A percentile compares a stretch with the other conserved stretches of the same genome.
phyloP scores from a whole-genome alignment of 2,113 vertebrate species.

The human region DNA sequence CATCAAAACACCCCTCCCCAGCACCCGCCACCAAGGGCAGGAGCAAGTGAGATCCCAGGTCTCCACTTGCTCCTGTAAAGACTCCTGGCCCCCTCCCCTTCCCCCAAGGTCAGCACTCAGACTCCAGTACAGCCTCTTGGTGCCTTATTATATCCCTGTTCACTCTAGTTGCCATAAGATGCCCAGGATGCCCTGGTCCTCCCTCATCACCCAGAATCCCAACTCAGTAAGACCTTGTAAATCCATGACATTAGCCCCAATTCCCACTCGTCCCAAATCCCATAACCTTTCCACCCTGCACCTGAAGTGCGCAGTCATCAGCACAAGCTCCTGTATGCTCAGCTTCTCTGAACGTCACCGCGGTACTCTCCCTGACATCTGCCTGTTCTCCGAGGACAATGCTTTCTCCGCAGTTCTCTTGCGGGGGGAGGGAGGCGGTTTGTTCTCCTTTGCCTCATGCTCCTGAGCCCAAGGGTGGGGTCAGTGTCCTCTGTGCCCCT shows the following conservation, averaged over 20 bases:
- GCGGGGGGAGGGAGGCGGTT: accelerated
- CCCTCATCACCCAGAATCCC: background rate
- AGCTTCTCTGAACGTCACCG: background rate
- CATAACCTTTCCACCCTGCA: background rate
- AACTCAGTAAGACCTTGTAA: background rate
- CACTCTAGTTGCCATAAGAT: background rate
- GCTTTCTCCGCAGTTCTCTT: background rate
- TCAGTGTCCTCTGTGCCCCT: background rate
- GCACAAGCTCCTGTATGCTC: background rate
- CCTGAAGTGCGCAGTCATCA: background rate
- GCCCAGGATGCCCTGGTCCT: background rate
- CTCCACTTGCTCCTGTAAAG: background rate
- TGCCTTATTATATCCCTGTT: background rate
- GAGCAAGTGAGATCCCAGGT: background rate
- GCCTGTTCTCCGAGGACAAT: background rate
- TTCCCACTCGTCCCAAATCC: background rate
- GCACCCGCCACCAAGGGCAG: background rate
- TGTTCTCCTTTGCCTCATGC: background rate
- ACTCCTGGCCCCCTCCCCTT: background rate
- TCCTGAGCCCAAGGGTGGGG: background rate
- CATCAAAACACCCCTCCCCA: background rate
- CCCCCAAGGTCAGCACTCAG: background rate
- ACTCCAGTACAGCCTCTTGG: background rate
- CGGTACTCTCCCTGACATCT: background rate
- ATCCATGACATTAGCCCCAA: background rate